Percentiles rank a stretch among this genome's conserved stretches.
Conservation (phyloP, 2,113 vertebrate genomes). For the Heptranchias perlo region DNA sequence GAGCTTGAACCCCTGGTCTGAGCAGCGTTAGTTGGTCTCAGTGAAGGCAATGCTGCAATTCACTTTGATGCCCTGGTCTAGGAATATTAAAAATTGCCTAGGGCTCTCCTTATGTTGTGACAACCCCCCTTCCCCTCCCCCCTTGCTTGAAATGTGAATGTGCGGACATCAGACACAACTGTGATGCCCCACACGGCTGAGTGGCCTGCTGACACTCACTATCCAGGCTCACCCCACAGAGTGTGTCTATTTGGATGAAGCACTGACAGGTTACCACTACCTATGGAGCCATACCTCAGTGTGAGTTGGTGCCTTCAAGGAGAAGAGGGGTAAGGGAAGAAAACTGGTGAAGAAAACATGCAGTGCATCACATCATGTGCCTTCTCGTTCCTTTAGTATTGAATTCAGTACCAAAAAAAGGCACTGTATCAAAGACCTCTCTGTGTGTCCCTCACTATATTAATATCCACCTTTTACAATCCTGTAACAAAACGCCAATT, state of each 20-base stretch:
- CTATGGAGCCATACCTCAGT: too few species aligned
- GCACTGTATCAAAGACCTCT: not conserved
- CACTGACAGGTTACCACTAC: not conserved
- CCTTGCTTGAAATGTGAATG: not conserved
- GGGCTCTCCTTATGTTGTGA: not conserved
- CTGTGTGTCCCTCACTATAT: not conserved
- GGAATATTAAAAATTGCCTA: not conserved
- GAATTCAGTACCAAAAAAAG: not conserved
- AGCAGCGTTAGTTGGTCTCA: not conserved
- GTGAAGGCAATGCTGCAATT: not conserved
- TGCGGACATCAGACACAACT: not conserved
- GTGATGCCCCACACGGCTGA: not conserved
- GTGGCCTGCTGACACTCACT: not conserved
- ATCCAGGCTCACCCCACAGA: not conserved
- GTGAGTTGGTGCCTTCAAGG: not conserved
- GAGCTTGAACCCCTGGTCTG: not conserved
- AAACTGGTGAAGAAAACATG: too few species aligned
- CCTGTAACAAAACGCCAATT: not conserved
- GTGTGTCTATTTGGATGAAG: too few species aligned
- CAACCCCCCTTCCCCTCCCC: not conserved
- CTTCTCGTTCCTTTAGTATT: not conserved
- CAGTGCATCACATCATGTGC: not conserved
- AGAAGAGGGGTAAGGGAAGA: too few species aligned
- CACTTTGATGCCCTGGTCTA: not conserved
- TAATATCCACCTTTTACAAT: slow-evolving; percentile 13